Evolutionary conservation across 2,888 invertebrate species (phyloP), one percentile per base, ranked within the genome.

Genomic region (Entomobrya multifasciata): DNA sequence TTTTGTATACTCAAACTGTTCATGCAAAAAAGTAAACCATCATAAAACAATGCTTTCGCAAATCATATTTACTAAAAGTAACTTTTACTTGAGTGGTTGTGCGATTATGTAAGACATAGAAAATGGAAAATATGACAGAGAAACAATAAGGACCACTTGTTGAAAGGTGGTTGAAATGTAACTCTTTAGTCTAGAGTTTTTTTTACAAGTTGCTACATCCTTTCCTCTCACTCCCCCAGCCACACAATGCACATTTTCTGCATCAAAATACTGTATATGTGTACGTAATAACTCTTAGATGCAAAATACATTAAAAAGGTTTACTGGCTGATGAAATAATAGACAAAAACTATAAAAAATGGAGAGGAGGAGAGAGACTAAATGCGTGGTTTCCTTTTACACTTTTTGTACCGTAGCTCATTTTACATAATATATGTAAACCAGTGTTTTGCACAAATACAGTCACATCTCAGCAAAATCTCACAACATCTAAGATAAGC

Each of bases 141-240:
- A 72, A 72, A 70, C 3, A 13, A 55, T 52, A 60, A 22, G 27
- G 60, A 62, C 60, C 74, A 62, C 72, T 72, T 74, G 82, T 74
- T 82, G 82, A 82, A 74, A 82, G 74, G 74, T 62, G 41, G 55
- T 60, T 74, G 74, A 55, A 57, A 55, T 22, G 36, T 36, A n/a
- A n/a, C n/a, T 60, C 25, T 41, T n/a, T n/a, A n/a, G n/a, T n/a
- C n/a, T n/a, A n/a, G n/a, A n/a, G 47, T 22, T 25, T 22, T 70
- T 70, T 49, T 70, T 25, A 41, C 47, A 36, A 55, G 17, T 36
- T 36, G 22, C 57, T 57, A 57, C 47, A 49, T 70, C 25, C 47
- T 47, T 25, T 17, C n/a, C 44, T 22, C 41, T 11, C 20, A 67
- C 41, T 44, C 1, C 44, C 41, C 22, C 10, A 52, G 17, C 52